Evolutionary conservation across 2,888 invertebrate species (phyloP).

Genomic region (Meloe dianella): DNA sequence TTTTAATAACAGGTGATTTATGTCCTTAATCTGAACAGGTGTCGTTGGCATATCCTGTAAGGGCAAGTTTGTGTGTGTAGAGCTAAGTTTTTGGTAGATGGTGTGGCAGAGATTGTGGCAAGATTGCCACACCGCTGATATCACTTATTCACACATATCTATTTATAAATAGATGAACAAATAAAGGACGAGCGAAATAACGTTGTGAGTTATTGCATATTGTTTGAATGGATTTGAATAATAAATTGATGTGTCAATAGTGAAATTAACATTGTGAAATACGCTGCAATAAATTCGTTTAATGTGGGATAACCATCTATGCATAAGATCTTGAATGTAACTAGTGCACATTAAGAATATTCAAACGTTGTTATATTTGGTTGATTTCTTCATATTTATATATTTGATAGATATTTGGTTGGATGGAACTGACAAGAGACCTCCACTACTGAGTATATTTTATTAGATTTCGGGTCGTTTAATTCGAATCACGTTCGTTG

Average conservation of each 20-base stretch:
- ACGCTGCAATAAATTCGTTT: slow-evolving; percentile 22
- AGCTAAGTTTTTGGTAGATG: background rate
- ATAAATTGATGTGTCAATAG: slow-evolving; percentile 23
- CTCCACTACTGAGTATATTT: slow-evolving; percentile 42
- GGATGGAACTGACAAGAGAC: slow-evolving; percentile 34
- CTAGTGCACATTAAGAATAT: too few relatives aligned
- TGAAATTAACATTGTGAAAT: slow-evolving; percentile 26
- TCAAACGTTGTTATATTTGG: background rate
- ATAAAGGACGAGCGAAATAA: background rate
- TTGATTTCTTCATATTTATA: background rate
- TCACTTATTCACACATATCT: slow-evolving; percentile 25
- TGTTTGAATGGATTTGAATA: slow-evolving; percentile 30
- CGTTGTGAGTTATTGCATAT: slow-evolving; percentile 18
- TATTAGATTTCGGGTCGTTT: slow-evolving; percentile 49
- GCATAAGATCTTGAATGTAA: too few relatives aligned
- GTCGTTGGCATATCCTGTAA: slow-evolving; percentile 44
- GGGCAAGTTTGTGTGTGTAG: slow-evolving; percentile 10
- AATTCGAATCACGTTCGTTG: slow-evolving; percentile 51
- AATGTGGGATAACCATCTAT: slow-evolving; percentile 18
- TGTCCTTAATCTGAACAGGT: slow-evolving; percentile 50
- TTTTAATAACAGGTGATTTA: slow-evolving; percentile 53
- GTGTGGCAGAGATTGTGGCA: slow-evolving; percentile 26
- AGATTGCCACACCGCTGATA: slow-evolving; percentile 31
- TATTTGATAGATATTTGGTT: slow-evolving; percentile 21
- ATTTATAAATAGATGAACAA: background rate